phyloP scores from a whole-genome alignment of 2,113 vertebrate species.

The Varanus komodoensis region DNA sequence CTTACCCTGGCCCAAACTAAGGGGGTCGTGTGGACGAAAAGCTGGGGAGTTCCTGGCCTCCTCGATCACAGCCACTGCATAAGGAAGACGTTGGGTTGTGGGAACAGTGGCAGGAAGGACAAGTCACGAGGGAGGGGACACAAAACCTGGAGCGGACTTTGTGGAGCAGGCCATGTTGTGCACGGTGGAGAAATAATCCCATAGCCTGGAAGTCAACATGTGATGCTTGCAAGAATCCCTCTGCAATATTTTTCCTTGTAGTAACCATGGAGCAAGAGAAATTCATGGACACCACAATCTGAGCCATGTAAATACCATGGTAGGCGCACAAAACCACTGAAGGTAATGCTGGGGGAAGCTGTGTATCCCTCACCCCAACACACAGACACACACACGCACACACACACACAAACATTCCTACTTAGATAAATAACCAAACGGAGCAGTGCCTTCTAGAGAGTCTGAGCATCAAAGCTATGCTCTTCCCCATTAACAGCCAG shows the following conservation, averaged over 20 bases:
- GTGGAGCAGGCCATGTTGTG: too few species aligned
- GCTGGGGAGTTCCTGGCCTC: too few species aligned
- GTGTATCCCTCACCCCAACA: neutral
- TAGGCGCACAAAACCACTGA: constrained; percentile 32
- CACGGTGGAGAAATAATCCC: neutral
- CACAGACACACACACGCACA: neutral
- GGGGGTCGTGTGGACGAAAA: too few species aligned
- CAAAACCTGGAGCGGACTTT: too few species aligned
- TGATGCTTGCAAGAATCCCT: neutral
- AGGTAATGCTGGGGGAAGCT: constrained; percentile 37
- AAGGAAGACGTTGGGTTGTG: too few species aligned
- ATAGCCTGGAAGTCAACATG: neutral
- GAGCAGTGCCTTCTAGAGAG: constrained; percentile 57
- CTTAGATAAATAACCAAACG: constrained; percentile 53
- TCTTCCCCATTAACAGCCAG: constrained; percentile 51
- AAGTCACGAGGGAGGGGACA: too few species aligned
- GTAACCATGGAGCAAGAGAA: constrained; percentile 37
- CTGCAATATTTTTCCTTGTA: constrained; percentile 26
- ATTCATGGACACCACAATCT: constrained; percentile 43
- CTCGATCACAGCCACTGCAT: too few species aligned
- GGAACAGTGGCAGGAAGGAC: too few species aligned
- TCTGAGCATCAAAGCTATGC: constrained; percentile 31
- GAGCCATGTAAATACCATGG: constrained; percentile 51
- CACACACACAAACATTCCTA: neutral
- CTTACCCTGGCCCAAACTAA: too few species aligned